Conservation (phyloP, 2,797 vertebrate species). For the Trematomus bernacchii region DNA sequence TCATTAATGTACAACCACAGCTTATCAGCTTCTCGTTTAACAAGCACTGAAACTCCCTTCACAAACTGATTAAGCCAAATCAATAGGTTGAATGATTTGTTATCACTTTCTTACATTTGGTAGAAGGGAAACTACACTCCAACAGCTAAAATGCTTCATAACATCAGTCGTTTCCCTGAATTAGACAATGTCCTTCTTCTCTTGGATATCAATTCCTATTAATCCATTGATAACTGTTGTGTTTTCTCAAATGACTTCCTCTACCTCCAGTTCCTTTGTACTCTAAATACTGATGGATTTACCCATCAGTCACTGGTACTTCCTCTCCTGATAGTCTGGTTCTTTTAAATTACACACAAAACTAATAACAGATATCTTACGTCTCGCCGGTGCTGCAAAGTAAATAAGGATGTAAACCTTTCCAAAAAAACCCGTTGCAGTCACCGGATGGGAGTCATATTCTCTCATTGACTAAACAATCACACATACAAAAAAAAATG, state of each 20-base stretch:
- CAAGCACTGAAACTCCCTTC: too few relatives aligned
- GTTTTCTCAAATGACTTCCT: not conserved
- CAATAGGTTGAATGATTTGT: not conserved
- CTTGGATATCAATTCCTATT: not conserved
- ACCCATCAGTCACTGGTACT: conserved; percentile 13
- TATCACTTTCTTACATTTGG: too few relatives aligned
- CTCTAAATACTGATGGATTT: not conserved
- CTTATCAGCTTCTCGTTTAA: not conserved
- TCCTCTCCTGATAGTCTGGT: not conserved
- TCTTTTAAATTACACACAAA: conserved; percentile 27
- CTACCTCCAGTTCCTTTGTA: not conserved
- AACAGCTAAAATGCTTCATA: not conserved
- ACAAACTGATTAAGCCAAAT: not conserved
- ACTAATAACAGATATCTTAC: not conserved
- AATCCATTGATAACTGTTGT: not conserved
- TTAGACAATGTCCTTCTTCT: not conserved
- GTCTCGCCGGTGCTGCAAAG: conserved; percentile 10
- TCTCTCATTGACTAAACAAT: not conserved
- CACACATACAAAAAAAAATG: not conserved
- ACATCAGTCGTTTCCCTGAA: conserved; percentile 7
- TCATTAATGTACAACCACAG: not conserved
- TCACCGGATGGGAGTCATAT: not conserved
- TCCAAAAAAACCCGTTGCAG: not conserved
- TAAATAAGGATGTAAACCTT: conserved; percentile 21
- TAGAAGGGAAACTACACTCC: conserved; percentile 6